These are phyloP conservation scores for Protonibea diacanthus DNA, from an alignment of 2,797 vertebrate species.

Conservation along the genomic window DNA sequence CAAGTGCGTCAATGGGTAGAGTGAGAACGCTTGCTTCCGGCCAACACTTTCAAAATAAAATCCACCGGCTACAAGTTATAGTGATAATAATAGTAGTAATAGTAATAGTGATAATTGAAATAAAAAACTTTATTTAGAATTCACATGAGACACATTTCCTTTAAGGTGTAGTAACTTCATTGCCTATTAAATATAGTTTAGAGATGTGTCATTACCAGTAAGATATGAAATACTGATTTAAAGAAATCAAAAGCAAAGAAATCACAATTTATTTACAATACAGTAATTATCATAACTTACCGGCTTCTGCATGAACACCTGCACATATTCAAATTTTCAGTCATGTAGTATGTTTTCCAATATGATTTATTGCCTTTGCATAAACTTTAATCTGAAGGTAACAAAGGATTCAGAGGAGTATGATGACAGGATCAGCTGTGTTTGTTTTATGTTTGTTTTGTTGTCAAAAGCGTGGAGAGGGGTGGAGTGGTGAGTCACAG, in stretches of 20 bases:
- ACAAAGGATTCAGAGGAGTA: neutral
- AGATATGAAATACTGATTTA: neutral
- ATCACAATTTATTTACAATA: no score
- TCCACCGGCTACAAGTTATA: accelerated
- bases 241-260: neutral
- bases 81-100: no score
- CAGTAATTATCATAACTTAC: neutral
- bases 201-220: neutral
- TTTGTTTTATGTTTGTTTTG: constrained; percentile 34
- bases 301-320: neutral
- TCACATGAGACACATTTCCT: neutral
- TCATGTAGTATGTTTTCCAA: constrained; percentile 15
- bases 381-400: neutral
- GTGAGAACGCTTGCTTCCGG: constrained; percentile 10
- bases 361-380: constrained; percentile 43
- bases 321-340: neutral
- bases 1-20: neutral
- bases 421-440: constrained; percentile 32
- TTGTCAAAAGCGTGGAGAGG: constrained; percentile 14
- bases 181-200: neutral
- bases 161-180: accelerated
- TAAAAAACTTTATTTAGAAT: constrained; percentile 7
- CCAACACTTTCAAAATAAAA: constrained; percentile 58
- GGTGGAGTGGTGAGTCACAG: constrained; percentile 41
- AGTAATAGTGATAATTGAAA: no score